Conservation (phyloP, 2,797 vertebrate species). For the Silurus aristotelis region DNA sequence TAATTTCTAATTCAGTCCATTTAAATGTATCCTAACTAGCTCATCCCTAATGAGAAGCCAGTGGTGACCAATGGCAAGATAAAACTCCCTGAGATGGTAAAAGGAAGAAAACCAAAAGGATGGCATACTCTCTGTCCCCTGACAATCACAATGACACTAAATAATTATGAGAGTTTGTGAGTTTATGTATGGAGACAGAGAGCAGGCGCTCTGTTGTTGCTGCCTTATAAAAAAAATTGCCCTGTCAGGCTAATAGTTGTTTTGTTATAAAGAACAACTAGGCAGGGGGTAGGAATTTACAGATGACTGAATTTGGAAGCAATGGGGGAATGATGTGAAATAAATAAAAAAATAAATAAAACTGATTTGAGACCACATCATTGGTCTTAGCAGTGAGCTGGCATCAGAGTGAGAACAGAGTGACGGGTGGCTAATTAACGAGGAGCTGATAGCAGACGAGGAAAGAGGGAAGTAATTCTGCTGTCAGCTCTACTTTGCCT, state of each 20-base stretch:
- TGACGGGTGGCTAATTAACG: conserved; percentile 44
- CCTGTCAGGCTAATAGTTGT: not conserved
- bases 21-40: no score
- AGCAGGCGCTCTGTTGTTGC: not conserved
- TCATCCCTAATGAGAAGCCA: no score
- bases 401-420: conserved; percentile 22
- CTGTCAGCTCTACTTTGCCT: conserved; percentile 45
- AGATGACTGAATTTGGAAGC: not conserved
- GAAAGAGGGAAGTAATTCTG: conserved; percentile 40
- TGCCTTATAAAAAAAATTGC: not conserved
- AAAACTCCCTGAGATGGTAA: no score
- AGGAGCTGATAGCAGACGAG: conserved; percentile 40
- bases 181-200: not conserved
- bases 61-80: no score
- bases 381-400: conserved; percentile 14
- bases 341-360: not conserved
- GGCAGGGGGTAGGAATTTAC: not conserved
- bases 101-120: no score
- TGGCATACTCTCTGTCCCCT: not conserved
- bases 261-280: not conserved
- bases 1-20: no score
- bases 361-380: not conserved
- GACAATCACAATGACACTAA: not conserved
- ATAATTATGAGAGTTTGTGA: not conserved
- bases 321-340: not conserved